These are phyloP conservation scores for Spinus pinus DNA, from an alignment of 2,797 vertebrate species.

Conservation along the genomic window DNA sequence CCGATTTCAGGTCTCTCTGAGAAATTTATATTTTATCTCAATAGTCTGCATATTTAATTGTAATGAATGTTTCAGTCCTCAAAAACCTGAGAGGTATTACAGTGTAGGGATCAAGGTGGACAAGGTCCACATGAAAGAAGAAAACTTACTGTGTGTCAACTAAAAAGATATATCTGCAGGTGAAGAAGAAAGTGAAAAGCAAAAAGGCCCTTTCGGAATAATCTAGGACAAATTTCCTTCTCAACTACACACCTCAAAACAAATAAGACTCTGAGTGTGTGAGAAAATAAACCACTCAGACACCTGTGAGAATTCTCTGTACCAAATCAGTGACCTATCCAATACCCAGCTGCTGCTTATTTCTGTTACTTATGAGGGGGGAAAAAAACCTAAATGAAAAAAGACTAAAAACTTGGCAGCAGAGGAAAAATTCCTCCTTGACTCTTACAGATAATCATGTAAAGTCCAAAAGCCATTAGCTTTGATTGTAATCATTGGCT, in stretches of 20 bases:
- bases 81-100: background rate
- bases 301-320: conserved; percentile 26
- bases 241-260: background rate
- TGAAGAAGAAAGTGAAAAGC: background rate
- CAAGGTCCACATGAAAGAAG: background rate
- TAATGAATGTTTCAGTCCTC: background rate
- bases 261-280: background rate
- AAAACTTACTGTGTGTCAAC: background rate
- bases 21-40: background rate
- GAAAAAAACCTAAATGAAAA: fast-evolving
- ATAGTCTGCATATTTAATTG: background rate
- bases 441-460: background rate
- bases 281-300: conserved; percentile 19
- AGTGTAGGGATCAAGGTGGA: background rate
- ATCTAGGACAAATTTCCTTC: background rate
- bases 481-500: conserved; percentile 36
- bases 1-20: background rate
- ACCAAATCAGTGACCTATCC: background rate
- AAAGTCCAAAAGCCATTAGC: conserved; percentile 37
- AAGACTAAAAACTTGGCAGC: background rate
- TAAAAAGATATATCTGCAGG: background rate
- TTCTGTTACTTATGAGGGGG: background rate
- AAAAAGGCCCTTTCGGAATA: background rate
- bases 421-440: background rate
- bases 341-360: conserved; percentile 20